Evolutionary conservation across 1,140 invertebrate genomes (phyloP).

Genomic region (Diuraphis noxia): DNA sequence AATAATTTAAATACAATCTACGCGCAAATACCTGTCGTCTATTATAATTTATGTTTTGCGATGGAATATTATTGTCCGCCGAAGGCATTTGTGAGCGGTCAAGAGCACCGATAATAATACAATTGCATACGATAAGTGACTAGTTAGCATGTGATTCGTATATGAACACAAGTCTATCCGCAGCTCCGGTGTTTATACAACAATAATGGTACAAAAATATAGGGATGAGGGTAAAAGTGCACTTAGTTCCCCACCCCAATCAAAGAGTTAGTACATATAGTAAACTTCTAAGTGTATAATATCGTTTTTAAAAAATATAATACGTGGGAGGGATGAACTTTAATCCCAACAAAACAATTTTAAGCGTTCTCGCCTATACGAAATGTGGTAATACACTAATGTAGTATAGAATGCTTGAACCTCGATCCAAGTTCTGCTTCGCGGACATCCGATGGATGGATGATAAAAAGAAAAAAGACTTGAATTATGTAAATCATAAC

Average conservation of each 20-base stretch:
- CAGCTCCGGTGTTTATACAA: not conserved
- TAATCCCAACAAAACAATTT: too few relatives aligned
- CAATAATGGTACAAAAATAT: not conserved
- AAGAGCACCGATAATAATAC: not conserved
- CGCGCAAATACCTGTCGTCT: not conserved
- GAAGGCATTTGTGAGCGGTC: not conserved
- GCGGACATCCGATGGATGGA: not conserved
- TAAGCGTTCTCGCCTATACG: too few relatives aligned
- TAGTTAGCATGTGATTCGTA: not conserved
- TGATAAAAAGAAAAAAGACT: not conserved
- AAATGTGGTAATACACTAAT: too few relatives aligned
- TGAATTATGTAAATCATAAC: not conserved
- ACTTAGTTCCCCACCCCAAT: not conserved
- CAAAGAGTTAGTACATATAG: too few relatives aligned
- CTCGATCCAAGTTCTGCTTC: not conserved
- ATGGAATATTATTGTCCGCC: not conserved
- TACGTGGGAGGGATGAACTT: too few relatives aligned
- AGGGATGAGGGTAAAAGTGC: not conserved
- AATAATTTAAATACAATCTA: not conserved
- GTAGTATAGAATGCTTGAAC: not conserved
- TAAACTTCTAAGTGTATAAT: too few relatives aligned
- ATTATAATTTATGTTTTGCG: not conserved
- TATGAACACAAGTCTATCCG: not conserved
- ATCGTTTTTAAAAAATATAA: too few relatives aligned
- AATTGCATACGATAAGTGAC: not conserved